Percentiles rank a stretch among this genome's conserved stretches.
These are phyloP conservation scores for Ctenoplectra terminalis DNA, from an alignment of 1,140 invertebrate species.

Conservation along the genomic window DNA sequence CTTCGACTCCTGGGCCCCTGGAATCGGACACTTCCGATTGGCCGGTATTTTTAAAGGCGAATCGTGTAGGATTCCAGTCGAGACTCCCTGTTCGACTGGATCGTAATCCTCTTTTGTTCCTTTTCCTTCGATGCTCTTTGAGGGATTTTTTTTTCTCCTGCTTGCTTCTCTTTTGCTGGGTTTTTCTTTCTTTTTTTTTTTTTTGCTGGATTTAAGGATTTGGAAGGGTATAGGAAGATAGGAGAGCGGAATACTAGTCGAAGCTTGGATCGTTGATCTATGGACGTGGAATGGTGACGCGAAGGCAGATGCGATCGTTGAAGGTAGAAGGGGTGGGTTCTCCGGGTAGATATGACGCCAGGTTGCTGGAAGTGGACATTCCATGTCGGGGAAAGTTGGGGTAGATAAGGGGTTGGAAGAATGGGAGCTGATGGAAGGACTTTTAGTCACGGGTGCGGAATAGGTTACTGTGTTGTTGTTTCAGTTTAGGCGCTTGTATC, in stretches of 20 bases:
- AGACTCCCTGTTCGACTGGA: not conserved
- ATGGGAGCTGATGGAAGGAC: not conserved
- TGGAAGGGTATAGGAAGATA: not conserved
- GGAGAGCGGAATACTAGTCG: not conserved
- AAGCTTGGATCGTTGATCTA: not conserved
- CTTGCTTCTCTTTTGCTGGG: not conserved
- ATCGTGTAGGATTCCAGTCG: not conserved
- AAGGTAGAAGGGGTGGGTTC: not conserved
- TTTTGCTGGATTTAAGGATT: not conserved
- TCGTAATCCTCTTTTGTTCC: conserved; percentile 1
- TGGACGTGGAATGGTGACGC: not conserved
- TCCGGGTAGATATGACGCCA: not conserved
- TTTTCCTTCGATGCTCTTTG: not conserved
- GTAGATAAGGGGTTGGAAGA: conserved; percentile 1
- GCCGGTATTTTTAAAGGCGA: not conserved
- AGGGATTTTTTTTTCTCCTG: not conserved
- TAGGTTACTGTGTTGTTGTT: too few species aligned
- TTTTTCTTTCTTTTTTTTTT: not conserved
- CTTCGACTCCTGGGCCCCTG: not conserved
- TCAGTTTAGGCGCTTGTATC: not conserved
- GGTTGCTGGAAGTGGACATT: not conserved
- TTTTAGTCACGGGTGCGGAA: not conserved
- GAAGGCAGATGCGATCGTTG: conserved; percentile 2
- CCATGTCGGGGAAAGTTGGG: not conserved
- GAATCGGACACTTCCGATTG: conserved; percentile 12